These are phyloP conservation scores for Thripadectes ignobilis DNA, from an alignment of 2,797 vertebrate genomes.

Conservation along the genomic window DNA sequence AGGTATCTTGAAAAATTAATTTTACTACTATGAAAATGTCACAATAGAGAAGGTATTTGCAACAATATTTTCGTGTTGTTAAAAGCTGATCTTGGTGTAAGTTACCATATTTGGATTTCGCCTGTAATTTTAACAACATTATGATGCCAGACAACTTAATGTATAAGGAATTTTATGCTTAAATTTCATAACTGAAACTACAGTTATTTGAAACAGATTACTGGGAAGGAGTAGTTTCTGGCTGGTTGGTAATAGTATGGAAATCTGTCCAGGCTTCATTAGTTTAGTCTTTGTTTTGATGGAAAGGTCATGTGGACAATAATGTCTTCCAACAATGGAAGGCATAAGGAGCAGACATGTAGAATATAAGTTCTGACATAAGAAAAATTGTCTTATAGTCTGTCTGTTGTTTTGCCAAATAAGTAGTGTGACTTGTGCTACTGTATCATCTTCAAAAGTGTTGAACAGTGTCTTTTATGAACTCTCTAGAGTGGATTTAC, in stretches of 20 bases:
- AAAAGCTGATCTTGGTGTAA: background rate
- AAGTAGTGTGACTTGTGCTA: background rate
- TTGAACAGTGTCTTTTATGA: background rate
- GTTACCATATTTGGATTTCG: background rate
- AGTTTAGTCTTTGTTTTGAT: background rate
- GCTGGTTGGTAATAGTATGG: background rate
- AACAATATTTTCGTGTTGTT: background rate
- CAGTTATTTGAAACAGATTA: background rate
- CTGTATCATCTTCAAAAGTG: background rate
- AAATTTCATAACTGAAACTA: no score
- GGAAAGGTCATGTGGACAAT: no score
- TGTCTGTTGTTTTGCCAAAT: background rate
- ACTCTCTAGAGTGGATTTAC: background rate
- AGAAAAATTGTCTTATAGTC: background rate
- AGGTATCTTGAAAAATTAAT: background rate
- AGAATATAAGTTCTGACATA: background rate
- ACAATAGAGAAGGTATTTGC: background rate
- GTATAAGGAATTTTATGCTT: background rate
- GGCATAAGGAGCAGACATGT: background rate
- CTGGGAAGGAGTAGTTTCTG: background rate
- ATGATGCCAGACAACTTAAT: background rate
- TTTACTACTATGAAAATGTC: background rate
- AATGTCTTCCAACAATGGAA: background rate
- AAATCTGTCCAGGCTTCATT: background rate
- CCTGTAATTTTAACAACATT: background rate